Base-by-base conservation (phyloP, 2,888 invertebrate species). In the Germaria angustata region DNA sequence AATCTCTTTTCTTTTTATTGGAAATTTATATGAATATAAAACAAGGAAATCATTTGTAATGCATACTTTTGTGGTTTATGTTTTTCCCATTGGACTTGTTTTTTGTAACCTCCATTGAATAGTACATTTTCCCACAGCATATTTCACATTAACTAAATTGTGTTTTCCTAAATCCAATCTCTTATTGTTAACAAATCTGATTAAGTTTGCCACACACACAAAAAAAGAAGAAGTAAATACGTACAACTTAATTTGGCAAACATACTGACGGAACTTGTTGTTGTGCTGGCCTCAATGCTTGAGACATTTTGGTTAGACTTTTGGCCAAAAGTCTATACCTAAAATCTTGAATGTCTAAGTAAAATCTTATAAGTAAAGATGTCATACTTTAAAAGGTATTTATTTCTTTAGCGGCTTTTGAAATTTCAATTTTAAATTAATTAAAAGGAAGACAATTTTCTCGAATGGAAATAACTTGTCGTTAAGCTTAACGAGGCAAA, bases 351-450 rank as follows among this genome's bases (percentile, higher is more conserved):
- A 71, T 65, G 39, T 49, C 44, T 53, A 73, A 68, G 11, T 68
- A 73, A 73, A 36, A 32, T 53, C 51, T 53, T n/a, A 34, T 7
- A 41, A n/a, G 24, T 5, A 17, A 24, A 77, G 53, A 68, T 77
- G 81, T 73, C 81, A 78, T 73, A 77, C 81, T 81, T 65, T 81
- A 81, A 77, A 81, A 72, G 81, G 81, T 46, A 63, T 32, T 71
- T 28, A 28, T 28, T 49, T n/a, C 1, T 15, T 32, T n/a, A 51
- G 41, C 22, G 34, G n/a, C 32, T 61, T 49, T 39, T 2, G 49
- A 59, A 63, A 73, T 61, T 73, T 51, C 49, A 73, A 61, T 73
- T 73, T 63, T 6, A 59, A 59, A 51, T n/a, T 22, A 6, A 8
- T 0, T 28, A 36, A 8, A 36, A 34, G 5, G 9, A 36, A 55